Evolutionary conservation across 2,888 invertebrate genomes (phyloP), one percentile per base, ranked within the genome.

Genomic region (Tiliacea citrago): DNA sequence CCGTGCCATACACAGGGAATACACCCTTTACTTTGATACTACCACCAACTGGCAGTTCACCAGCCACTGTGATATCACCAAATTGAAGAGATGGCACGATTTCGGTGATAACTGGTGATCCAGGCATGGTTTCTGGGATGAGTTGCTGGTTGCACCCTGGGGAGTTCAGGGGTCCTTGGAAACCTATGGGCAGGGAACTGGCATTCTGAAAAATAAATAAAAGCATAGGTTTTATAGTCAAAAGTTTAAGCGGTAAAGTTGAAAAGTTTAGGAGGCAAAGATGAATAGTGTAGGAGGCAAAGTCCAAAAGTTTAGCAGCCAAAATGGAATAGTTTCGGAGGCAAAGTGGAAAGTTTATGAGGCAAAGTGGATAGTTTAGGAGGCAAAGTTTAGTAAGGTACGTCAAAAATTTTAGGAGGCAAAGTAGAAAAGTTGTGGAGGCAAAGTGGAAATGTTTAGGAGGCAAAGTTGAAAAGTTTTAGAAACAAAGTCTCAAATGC

Each of bases 1-100:
- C 92, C 29, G 92, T 91, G 0, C 95, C 95, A 68, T 95, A 95
- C 0, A 95, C 94, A 0, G 95, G 95, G 89, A 95, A 94, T 3
- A 93, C 90, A 0, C 95, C 95, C 49, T 90, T 91, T 0, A 95
- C 93, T 79, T 92, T 94, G 0, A 95, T 95, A 2, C 90, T 91
- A 0, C 95, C 95, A 42, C 91, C 93, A 0, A 95, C 90, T 9
- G 95, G 95, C 53, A 95, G 82, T 4, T 95, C 95, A 0, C 95
- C 95, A 0, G 90, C 87, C 4, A 95, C 86, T 0, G 91, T 90
- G 0, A 95, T 89, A 35, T 95, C 95, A 0, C 95, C 95, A 35
- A 94, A 92, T 63, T 94, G 92, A 1, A 95, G 81, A 0, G 91
- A 90, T 0, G 95, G 95, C 0, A 93, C 81, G 0, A 95, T 91